A percentile compares a stretch with the other conserved stretches of the same genome.
Evolutionary conservation across 2,888 invertebrate species (phyloP).

Genomic region (Callyntrura guangdongensis): DNA sequence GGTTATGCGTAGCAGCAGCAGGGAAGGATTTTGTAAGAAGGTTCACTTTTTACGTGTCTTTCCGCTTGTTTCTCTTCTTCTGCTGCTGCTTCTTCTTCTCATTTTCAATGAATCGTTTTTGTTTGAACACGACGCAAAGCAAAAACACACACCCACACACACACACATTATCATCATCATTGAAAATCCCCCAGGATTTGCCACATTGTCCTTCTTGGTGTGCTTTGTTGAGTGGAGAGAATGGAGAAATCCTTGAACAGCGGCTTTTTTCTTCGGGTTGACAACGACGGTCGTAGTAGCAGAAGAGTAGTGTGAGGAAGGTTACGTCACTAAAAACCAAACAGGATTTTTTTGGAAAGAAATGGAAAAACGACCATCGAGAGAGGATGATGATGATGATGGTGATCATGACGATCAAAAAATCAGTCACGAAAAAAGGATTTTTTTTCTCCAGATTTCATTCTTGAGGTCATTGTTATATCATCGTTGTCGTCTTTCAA

Average conservation of each 20-base stretch:
- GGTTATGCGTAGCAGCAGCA: too few relatives aligned
- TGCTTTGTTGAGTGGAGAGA: too few relatives aligned
- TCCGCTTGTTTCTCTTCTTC: not conserved
- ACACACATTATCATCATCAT: not conserved
- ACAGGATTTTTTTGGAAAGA: not conserved
- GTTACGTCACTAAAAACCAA: constrained; percentile 29
- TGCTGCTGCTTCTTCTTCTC: not conserved
- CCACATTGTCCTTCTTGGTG: too few relatives aligned
- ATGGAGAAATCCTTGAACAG: constrained; percentile 25
- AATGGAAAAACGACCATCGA: constrained; percentile 6
- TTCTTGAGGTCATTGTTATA: not conserved
- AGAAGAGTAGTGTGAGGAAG: constrained; percentile 18
- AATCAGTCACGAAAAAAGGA: not conserved
- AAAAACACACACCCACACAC: not conserved
- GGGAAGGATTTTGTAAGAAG: too few relatives aligned
- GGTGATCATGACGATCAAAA: not conserved
- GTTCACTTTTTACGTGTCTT: not conserved
- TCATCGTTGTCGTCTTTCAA: too few relatives aligned
- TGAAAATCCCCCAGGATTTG: constrained; percentile 31
- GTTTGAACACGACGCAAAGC: not conserved
- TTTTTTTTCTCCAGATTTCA: not conserved
- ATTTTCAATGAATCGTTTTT: constrained; percentile 35
- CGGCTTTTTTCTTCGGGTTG: constrained; percentile 1
- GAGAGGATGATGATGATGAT: not conserved
- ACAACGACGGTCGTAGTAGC: not conserved